phyloP scores from a whole-genome alignment of 2,797 vertebrate species.

The Girardinus metallicus region DNA sequence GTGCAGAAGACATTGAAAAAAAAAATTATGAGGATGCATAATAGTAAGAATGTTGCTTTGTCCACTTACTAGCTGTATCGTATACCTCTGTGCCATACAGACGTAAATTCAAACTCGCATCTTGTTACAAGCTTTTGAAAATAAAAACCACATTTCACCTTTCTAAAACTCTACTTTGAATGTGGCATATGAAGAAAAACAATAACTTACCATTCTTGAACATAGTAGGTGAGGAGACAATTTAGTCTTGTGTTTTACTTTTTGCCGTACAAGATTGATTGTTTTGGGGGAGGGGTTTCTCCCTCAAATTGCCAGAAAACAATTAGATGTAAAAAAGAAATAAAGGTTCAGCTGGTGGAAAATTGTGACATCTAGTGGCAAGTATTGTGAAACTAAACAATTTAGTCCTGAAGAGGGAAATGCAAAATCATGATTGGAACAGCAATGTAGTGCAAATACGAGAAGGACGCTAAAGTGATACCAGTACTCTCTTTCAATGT shows the following conservation, averaged over 20 bases:
- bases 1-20: background rate
- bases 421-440: background rate
- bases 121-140: too few species aligned
- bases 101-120: background rate
- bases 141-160: background rate
- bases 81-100: background rate
- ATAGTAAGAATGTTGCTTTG: background rate
- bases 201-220: background rate
- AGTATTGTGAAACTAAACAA: background rate
- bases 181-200: background rate
- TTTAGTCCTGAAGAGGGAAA: background rate
- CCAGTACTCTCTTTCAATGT: background rate
- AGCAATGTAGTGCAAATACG: background rate
- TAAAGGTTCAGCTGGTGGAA: background rate
- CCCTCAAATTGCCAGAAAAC: background rate
- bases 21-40: background rate
- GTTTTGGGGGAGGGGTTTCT: background rate
- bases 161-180: background rate
- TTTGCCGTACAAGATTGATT: background rate
- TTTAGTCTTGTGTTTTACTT: background rate
- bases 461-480: background rate
- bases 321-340: background rate
- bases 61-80: background rate
- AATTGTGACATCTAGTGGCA: constrained; percentile 4
- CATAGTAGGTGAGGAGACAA: background rate